phyloP scores from a whole-genome alignment of 2,888 invertebrate species.

The Hymenopus coronatus region DNA sequence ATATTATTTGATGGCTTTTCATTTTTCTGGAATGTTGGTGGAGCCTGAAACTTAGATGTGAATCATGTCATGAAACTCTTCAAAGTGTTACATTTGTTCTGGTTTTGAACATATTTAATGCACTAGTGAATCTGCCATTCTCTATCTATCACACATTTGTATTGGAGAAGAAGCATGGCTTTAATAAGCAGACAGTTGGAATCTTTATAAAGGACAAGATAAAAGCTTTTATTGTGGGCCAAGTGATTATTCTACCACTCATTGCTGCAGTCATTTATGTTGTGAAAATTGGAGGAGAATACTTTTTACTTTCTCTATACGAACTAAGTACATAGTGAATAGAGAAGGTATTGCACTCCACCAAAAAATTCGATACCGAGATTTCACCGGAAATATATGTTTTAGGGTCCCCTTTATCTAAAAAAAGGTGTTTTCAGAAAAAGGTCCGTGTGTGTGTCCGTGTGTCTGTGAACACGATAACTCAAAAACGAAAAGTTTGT shows the following conservation, averaged over 20 bases:
- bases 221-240: slow-evolving; percentile 76
- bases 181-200: slow-evolving; percentile 88
- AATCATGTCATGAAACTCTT: slow-evolving; percentile 66
- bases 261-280: slow-evolving; percentile 76
- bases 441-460: too few species aligned
- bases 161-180: slow-evolving; percentile 93
- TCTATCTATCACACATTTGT: slow-evolving; percentile 87
- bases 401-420: too few species aligned
- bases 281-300: slow-evolving; percentile 85
- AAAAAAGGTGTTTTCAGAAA: too few species aligned
- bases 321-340: too few species aligned
- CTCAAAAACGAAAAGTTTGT: too few species aligned
- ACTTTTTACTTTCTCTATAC: too few species aligned
- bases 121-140: slow-evolving; percentile 74
- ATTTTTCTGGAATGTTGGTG: slow-evolving; percentile 70
- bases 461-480: too few species aligned
- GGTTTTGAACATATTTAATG: slow-evolving; percentile 65
- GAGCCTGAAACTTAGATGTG: slow-evolving; percentile 53
- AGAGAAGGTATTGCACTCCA: too few species aligned
- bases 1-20: slow-evolving; percentile 47
- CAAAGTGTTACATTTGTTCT: slow-evolving; percentile 79
- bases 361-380: too few species aligned
- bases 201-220: slow-evolving; percentile 92
- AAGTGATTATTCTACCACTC: slow-evolving; percentile 76
- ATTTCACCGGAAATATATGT: too few species aligned